Percentiles rank a stretch among this genome's conserved stretches.
phyloP scores from a whole-genome alignment of 2,797 vertebrate species.

The Brachyalestes nurse region DNA sequence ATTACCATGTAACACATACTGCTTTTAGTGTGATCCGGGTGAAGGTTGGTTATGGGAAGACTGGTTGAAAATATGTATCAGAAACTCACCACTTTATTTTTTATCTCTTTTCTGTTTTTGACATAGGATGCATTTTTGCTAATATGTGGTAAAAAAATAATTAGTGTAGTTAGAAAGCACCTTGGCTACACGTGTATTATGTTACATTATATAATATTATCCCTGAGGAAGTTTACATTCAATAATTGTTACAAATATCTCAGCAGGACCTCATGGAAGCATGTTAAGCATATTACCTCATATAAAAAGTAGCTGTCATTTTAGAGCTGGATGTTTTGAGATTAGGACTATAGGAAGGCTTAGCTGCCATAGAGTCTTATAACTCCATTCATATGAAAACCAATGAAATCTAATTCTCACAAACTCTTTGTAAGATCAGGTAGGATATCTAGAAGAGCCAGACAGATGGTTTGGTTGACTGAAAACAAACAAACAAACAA shows the following conservation, averaged over 20 bases:
- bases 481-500: too few relatives aligned
- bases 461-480: background rate
- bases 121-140: slow-evolving; percentile 46
- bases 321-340: too few relatives aligned
- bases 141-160: background rate
- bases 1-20: slow-evolving; percentile 61
- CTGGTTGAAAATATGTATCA: slow-evolving; percentile 62
- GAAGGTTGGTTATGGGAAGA: slow-evolving; percentile 60
- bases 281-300: background rate
- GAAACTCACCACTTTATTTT: slow-evolving; percentile 66
- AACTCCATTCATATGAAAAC: too few relatives aligned
- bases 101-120: background rate
- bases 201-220: background rate
- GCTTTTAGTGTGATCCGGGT: slow-evolving; percentile 65
- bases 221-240: too few relatives aligned
- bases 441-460: background rate
- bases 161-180: background rate
- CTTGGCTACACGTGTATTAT: background rate
- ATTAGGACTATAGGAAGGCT: too few relatives aligned
- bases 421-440: background rate
- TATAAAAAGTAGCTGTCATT: too few relatives aligned
- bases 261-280: background rate
- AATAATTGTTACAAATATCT: background rate
- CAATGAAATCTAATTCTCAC: too few relatives aligned
- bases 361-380: too few relatives aligned